Evolutionary conservation across 2,888 invertebrate species (phyloP).

Genomic region (Leptopilina drosophilae): DNA sequence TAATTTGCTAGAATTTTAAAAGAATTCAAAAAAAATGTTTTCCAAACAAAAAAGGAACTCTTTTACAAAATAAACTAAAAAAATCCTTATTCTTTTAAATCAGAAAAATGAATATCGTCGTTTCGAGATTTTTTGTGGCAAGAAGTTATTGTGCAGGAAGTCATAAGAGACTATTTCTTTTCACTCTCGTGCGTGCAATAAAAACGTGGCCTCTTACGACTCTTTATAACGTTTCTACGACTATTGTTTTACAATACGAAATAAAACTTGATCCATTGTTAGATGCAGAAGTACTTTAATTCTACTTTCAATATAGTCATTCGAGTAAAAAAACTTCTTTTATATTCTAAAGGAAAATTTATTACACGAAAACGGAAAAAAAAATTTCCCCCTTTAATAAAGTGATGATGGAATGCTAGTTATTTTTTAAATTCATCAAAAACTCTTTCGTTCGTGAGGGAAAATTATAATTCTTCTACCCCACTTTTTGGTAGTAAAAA

Average conservation of each 20-base stretch:
- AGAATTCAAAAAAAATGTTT: not conserved
- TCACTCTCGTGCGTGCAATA: constrained; percentile 36
- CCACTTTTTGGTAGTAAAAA: not conserved
- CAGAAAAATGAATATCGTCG: not conserved
- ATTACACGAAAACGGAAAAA: too few species aligned
- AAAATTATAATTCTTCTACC: not conserved
- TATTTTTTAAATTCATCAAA: not conserved
- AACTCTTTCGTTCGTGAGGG: not conserved
- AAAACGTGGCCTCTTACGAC: constrained; percentile 33
- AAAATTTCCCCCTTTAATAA: too few species aligned
- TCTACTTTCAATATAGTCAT: not conserved
- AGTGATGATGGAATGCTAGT: not conserved
- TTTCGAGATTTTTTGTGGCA: constrained; percentile 24
- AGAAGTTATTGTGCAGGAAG: constrained; percentile 34
- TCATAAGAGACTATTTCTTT: constrained; percentile 26
- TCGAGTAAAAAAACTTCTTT: not conserved
- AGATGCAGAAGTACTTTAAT: constrained; percentile 2
- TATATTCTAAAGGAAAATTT: too few species aligned
- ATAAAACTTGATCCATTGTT: constrained; percentile 17
- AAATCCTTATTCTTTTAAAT: constrained; percentile 2
- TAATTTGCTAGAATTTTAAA: too few species aligned
- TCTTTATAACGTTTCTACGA: constrained; percentile 29
- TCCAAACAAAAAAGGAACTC: not conserved
- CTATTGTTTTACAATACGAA: constrained; percentile 23
- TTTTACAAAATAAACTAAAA: not conserved